Evolutionary conservation across 2,113 vertebrate genomes (phyloP), one percentile per base, ranked within the genome.

Genomic region (Bothrops jararaca): DNA sequence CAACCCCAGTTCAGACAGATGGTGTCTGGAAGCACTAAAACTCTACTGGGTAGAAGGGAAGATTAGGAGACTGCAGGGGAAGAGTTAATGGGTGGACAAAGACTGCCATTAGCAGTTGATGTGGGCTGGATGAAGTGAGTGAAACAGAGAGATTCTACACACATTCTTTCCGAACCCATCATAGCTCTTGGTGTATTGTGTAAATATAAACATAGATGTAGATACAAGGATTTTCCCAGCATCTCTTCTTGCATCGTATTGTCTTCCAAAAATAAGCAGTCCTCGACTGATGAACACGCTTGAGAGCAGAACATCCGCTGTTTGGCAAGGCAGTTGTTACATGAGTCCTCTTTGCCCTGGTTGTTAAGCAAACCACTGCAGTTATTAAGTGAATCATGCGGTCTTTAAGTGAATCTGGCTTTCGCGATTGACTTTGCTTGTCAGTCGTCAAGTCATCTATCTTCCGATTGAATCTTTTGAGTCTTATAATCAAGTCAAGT

Each of bases 1-100:
- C 95, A 96, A 96, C 95, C 97, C 97, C 96, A n/a, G 0, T 93
- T 92, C 95, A 86, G 93, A 96, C 97, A 98, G 96, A 97, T 98
- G 97, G 95, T 96, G 93, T 97, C 96, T 97, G 95, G 88, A 94
- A 96, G 95, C 95, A 96, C 90, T 96, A 95, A 96, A 97, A 96
- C 96, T 96, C 94, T 95, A 45, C 89, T 54, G 95, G 96, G 95
- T 95, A 95, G 39, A 95, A 94, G 88, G 93, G 95, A 94, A 95
- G 94, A 96, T 97, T 95, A 95, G 94, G 96, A 95, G 93, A 92
- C 92, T 95, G 90, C 95, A 95, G 94, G 95, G 87, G 95, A 94
- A 97, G 95, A 42, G 54, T 93, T 9, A 54, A 92, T 93, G 94
- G 56, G 93, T 94, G 92, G 97, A 96, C 93, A 96, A 96, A 96